These are phyloP conservation scores for Todiramphus saurophagus DNA, from an alignment of 2,113 vertebrate species.

Conservation along the genomic window DNA sequence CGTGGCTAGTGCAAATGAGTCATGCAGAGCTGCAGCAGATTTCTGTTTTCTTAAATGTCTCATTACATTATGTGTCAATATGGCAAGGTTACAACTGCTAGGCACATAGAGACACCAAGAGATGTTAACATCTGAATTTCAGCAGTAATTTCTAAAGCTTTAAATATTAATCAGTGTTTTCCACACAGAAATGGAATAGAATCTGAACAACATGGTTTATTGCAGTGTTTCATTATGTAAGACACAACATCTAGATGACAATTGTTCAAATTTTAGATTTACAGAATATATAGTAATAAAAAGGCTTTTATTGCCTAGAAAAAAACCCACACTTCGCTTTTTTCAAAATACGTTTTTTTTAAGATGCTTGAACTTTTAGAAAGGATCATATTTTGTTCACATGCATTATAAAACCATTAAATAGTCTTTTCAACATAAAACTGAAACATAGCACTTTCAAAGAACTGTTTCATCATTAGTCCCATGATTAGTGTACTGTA, in stretches of 20 bases:
- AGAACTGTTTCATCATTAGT: neutral
- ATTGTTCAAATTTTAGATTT: neutral
- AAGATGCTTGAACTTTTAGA: neutral
- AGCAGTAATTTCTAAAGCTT: neutral
- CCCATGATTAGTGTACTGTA: neutral
- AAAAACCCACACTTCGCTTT: neutral
- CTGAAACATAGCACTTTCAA: neutral
- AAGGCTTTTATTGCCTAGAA: neutral
- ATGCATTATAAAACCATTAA: neutral
- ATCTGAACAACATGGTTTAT: neutral
- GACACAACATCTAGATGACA: neutral
- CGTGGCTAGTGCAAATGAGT: constrained; percentile 38
- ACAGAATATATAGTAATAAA: neutral
- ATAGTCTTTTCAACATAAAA: neutral
- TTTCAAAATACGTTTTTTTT: neutral
- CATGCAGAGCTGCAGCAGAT: constrained; percentile 36
- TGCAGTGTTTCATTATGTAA: neutral
- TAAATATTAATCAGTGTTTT: constrained; percentile 62
- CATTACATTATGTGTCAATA: constrained; percentile 43
- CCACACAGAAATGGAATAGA: constrained; percentile 5
- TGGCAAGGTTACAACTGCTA: constrained; percentile 39
- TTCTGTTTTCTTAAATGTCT: constrained; percentile 59
- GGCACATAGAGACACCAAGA: neutral
- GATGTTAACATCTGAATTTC: constrained; percentile 25
- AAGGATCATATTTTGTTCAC: neutral